A percentile compares a stretch with the other conserved stretches of the same genome.
Conservation (phyloP, 2,888 invertebrate species). For the Chironomus tentans region DNA sequence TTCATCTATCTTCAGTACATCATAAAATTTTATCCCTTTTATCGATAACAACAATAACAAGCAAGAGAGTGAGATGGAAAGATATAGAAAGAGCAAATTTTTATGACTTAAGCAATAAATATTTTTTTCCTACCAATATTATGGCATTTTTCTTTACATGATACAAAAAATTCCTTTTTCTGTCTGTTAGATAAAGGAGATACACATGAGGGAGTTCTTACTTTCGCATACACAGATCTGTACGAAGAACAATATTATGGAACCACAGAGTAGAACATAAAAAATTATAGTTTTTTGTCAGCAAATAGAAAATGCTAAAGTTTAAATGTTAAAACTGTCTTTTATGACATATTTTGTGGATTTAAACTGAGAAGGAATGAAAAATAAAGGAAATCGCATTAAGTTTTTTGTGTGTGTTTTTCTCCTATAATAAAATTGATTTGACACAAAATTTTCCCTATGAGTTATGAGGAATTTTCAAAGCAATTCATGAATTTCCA, state of each 20-base stretch:
- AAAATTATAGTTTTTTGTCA: constrained; percentile 1
- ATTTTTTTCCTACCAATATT: not conserved
- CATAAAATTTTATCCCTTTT: constrained; percentile 5
- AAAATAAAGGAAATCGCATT: too few species aligned
- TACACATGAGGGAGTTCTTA: not conserved
- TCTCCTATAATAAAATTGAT: too few species aligned
- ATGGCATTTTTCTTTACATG: not conserved
- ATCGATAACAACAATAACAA: not conserved
- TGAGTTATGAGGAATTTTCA: too few species aligned
- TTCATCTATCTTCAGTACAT: not conserved
- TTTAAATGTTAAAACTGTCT: constrained; percentile 7
- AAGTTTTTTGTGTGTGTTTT: too few species aligned
- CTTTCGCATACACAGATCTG: not conserved
- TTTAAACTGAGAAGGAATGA: too few species aligned
- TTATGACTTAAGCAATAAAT: constrained; percentile 1
- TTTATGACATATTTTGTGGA: not conserved
- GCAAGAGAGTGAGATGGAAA: not conserved
- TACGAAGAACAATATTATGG: not conserved
- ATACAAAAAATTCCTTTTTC: not conserved
- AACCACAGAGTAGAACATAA: not conserved
- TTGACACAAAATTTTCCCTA: too few species aligned
- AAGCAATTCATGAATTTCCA: too few species aligned
- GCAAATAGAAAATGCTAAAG: not conserved
- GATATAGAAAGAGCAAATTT: not conserved
- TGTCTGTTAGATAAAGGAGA: not conserved